Conservation (phyloP, 37 sponge, comb jelly and placozoan species). For the Spongia lamella region DNA sequence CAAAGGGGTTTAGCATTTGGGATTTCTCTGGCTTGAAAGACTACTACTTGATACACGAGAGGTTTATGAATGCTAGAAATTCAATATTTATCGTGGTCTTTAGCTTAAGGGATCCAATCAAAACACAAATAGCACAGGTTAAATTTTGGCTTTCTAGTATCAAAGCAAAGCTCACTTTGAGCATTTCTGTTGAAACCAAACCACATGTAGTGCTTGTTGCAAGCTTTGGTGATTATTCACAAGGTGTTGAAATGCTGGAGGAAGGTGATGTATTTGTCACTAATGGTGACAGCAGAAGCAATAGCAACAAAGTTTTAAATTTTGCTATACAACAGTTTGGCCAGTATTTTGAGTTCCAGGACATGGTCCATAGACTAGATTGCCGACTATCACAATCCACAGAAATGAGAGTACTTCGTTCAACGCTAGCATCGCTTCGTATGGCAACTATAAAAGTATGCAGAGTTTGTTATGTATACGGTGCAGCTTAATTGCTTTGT, state of each 20-base stretch:
- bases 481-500: background rate
- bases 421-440: constrained; percentile 36
- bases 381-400: constrained; percentile 53
- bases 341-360: constrained; percentile 49
- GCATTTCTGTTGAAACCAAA: constrained; percentile 18
- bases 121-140: constrained; percentile 63
- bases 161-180: constrained; percentile 49
- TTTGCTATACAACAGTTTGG: constrained; percentile 50
- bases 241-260: background rate
- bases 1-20: constrained; percentile 83
- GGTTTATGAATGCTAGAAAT: constrained; percentile 58
- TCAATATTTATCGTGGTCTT: constrained; percentile 66
- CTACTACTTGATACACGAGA: constrained; percentile 74
- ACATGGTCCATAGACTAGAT: constrained; percentile 58
- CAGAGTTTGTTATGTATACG: constrained; percentile 6
- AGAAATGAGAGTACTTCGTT: constrained; percentile 50
- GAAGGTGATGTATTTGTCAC: constrained; percentile 17
- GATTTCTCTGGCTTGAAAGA: constrained; percentile 79
- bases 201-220: constrained; percentile 73
- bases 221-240: constrained; percentile 64
- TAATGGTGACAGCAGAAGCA: constrained; percentile 4
- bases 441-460: constrained; percentile 46
- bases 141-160: constrained; percentile 81
- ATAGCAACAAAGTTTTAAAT: constrained; percentile 28
- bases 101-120: constrained; percentile 56